Base-by-base conservation (phyloP, 2,888 invertebrate genomes). In the Drosophila nigricruria region DNA sequence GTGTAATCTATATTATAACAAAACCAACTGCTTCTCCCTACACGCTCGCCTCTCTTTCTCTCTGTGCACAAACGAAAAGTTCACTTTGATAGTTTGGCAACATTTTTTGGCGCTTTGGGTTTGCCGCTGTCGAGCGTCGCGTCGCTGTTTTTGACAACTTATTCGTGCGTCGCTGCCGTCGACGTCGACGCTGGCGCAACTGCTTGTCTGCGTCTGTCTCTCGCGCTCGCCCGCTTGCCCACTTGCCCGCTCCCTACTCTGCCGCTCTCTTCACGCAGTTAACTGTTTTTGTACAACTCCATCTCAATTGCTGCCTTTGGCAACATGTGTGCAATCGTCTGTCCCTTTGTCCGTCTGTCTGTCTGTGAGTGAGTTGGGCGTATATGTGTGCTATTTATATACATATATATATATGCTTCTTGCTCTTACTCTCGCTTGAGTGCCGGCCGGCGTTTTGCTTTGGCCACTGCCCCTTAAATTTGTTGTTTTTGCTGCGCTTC, bases 41-140 rank as follows among this genome's bases (percentile, higher is more conserved):
- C 30, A 8, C 18, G 6, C 27, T 25, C 18, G 10, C 30, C n/a
- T 1, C 40, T 36, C 8, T 16, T 8, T 20, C 10, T 20, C 6
- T 16, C 6, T 38, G 18, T 18, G 34, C 10, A 23, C 45, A 61
- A 47, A 50, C 62, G 50, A 85, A 87, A 82, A 87, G 82, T 85
- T 84, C 72, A 56, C 88, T 84, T 84, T 82, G 88, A 82, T 82
- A 82, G 82, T 76, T 79, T 76, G 71, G 60, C 57, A 83, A 70
- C 64, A 76, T 73, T 82, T 84, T 84, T 87, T 79, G 69, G 82
- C 79, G 81, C 84, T 81, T 83, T 78, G 60, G 71, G 77, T 82
- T 82, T 75, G 64, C 73, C 66, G 77, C 73, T 82, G 79, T 69
- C 62, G 62, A 62, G 43, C 49, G 58, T 40, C 63, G 56, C 49